Conservation (phyloP, 2,797 vertebrate genomes). For the Rhinophrynus dorsalis region DNA sequence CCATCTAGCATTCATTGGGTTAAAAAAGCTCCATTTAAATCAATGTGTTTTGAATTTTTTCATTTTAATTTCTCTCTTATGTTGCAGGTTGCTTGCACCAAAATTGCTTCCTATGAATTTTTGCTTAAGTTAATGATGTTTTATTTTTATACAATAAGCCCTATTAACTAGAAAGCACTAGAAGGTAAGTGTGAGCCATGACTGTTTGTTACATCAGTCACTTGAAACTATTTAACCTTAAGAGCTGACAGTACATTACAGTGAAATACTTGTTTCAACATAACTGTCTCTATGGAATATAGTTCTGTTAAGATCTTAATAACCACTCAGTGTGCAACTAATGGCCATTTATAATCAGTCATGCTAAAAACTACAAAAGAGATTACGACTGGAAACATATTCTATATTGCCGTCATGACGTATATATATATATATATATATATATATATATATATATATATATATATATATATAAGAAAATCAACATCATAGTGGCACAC, state of each 20-base stretch:
- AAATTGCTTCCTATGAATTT: too few species aligned
- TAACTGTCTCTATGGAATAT: slow-evolving; percentile 17
- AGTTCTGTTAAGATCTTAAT: slow-evolving; percentile 23
- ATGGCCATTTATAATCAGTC: slow-evolving; percentile 33
- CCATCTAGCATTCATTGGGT: too few species aligned
- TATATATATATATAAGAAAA: too few species aligned
- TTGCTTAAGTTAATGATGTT: too few species aligned
- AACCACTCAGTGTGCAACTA: slow-evolving; percentile 27
- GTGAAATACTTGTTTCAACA: slow-evolving; percentile 27
- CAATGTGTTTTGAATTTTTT: too few species aligned
- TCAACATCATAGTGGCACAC: too few species aligned
- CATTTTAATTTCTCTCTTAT: too few species aligned
- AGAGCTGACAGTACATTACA: slow-evolving; percentile 28
- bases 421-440: neutral
- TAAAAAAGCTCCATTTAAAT: too few species aligned
- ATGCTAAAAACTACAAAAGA: slow-evolving; percentile 18
- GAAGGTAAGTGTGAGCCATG: neutral
- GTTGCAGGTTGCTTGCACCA: too few species aligned
- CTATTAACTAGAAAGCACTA: neutral
- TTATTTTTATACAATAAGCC: neutral
- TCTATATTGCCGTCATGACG: neutral
- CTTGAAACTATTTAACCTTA: slow-evolving; percentile 30
- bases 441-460: too few species aligned
- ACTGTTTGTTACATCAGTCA: slow-evolving; percentile 15
- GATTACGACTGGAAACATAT: neutral